Percentiles rank a stretch among this genome's conserved stretches.
These are phyloP conservation scores for Sycobia sp. DNA, from an alignment of 1,140 invertebrate genomes.

Conservation along the genomic window DNA sequence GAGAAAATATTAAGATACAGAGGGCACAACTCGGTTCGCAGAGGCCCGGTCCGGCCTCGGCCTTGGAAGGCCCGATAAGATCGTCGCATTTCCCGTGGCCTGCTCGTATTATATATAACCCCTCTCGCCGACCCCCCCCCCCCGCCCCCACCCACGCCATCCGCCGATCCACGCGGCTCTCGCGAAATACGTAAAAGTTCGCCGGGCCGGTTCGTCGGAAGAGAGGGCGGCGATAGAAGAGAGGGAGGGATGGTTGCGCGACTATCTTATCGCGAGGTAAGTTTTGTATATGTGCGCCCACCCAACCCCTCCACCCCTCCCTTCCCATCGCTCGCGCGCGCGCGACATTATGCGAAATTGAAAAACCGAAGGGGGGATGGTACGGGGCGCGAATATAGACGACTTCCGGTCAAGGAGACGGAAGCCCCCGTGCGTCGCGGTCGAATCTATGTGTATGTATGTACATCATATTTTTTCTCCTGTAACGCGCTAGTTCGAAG, in stretches of 20 bases:
- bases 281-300: no score
- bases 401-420: slow-evolving; percentile 47
- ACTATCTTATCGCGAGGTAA: slow-evolving; percentile 58
- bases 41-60: not conserved
- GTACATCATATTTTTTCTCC: no score
- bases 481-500: no score
- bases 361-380: slow-evolving; percentile 52
- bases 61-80: slow-evolving; percentile 50
- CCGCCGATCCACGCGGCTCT: slow-evolving; percentile 19
- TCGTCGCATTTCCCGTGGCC: slow-evolving; percentile 63
- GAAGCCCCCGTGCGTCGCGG: slow-evolving; percentile 13
- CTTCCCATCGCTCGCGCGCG: no score
- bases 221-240: no score
- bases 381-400: slow-evolving; percentile 34
- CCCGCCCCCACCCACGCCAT: no score
- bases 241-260: not conserved
- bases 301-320: slow-evolving; percentile 24
- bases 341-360: slow-evolving; percentile 59
- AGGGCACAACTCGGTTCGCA: no score
- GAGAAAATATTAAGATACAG: slow-evolving; percentile 25
- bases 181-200: slow-evolving; percentile 27
- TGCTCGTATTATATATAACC: slow-evolving; percentile 58
- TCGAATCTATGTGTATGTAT: not conserved
- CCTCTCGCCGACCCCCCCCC: no score
- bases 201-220: no score